Evolutionary conservation across 2,888 invertebrate species (phyloP), one percentile per base, ranked within the genome.

Genomic region (Epicampocera succincta): DNA sequence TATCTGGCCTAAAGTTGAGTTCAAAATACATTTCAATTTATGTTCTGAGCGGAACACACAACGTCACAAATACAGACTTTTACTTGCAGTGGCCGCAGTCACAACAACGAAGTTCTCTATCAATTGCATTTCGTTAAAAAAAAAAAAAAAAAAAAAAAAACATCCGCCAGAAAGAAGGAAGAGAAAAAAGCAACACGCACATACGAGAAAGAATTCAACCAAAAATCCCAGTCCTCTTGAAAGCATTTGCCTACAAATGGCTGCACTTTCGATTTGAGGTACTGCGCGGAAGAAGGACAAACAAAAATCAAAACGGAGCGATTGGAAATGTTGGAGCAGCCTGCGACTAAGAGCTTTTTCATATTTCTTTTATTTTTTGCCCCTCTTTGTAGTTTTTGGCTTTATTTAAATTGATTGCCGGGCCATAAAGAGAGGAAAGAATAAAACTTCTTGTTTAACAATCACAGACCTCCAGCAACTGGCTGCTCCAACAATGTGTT

Each of bases 401-500:
- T 66, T 78, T 68, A 69, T 66, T 82, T 60, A 65, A 78, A 78
- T 71, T 78, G 74, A 78, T 82, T 71, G 82, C 65, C 54, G 46
- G 44, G 54, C 74, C 56, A 65, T 52, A 52, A 13, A 19, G 52
- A 58, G 73, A 56, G 42, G 61, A 33, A 46, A 9, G 42, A 33
- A 21, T 6, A 48, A 12, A 29, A 52, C 17, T 38, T 60, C 42
- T 42, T 68, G 12, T 52, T 56, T 63, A 63, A 66, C 65, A 82
- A 77, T 69, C 68, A 65, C 21, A 58, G 77, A 29, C 54, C 46
- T 58, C 25, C 42, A 73, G 48, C 15, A 9, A 72, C 29, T 56
- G 17, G 44, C 6, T 66, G 75, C 33, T 38, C 56, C 38, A 74
- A 81, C 77, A 73, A 56, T 60, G 40, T 61, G 54, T n/a, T 19